phyloP scores from a whole-genome alignment of 2,888 invertebrate genomes.

The Lottia gigantea region DNA sequence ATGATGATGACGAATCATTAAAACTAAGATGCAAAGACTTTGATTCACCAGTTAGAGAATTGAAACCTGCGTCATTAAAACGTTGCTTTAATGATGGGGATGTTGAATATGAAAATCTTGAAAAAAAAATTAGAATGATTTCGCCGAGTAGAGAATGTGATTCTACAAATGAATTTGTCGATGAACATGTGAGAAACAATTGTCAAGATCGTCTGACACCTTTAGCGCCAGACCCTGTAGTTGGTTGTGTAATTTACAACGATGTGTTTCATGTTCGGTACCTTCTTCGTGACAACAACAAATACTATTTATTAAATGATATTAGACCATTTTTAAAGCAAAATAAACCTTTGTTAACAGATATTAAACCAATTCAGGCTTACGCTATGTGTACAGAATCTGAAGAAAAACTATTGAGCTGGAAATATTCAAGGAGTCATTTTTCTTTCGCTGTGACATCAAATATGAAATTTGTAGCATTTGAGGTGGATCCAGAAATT shows the following conservation, averaged over 20 bases:
- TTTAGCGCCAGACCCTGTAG: not conserved
- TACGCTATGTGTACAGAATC: too few relatives aligned
- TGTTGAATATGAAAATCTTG: not conserved
- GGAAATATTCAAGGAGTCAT: too few relatives aligned
- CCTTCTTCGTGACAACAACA: not conserved
- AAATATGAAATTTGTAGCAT: too few relatives aligned
- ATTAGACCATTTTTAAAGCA: not conserved
- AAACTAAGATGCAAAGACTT: not conserved
- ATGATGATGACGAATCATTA: not conserved
- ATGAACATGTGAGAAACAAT: not conserved
- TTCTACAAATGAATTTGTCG: conserved; percentile 2
- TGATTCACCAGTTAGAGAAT: not conserved
- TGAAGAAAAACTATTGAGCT: too few relatives aligned
- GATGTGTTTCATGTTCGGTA: not conserved
- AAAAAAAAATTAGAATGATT: not conserved
- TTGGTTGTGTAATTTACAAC: not conserved
- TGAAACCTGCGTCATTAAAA: not conserved
- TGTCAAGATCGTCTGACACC: not conserved
- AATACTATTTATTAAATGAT: conserved; percentile 1
- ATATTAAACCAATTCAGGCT: too few relatives aligned
- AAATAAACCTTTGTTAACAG: not conserved
- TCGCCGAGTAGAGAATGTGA: not conserved
- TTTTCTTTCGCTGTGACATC: too few relatives aligned
- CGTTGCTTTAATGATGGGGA: not conserved
- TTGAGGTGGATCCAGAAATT: too few relatives aligned